Evolutionary conservation across 2,113 vertebrate genomes (phyloP), one percentile per base, ranked within the genome.

Genomic region (Misgurnus mizolepis): DNA sequence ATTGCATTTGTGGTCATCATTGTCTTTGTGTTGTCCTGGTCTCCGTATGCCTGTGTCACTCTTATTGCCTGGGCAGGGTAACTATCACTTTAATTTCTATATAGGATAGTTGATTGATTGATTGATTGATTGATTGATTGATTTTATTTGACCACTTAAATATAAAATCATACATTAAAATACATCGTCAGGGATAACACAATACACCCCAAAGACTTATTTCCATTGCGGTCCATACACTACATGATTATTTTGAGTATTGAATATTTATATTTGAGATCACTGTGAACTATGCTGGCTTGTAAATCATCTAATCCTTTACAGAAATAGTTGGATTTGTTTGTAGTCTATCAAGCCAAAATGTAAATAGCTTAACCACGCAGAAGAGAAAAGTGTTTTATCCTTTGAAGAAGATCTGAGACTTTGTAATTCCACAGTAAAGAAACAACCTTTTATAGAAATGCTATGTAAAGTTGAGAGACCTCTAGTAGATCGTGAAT

Each of bases 21-120:
- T 14, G 93, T 97, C 61, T 98, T 92, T 69, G 93, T 97, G 79
- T 89, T 98, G 82, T 98, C 96, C 90, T 98, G 97, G 96, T 95
- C 95, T 10, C 96, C 97, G 40, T 98, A 98, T 82, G 94, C 97
- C 78, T 89, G 90, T 1, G 95, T 98, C 86, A 96, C 95, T 45
- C 93, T 98, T 80, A 92, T 95, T 87, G 96, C 95, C 89, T 98
- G 96, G 92, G 93, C 96, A 80, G 97, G 97, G 96, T 98, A 90
- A 90, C 85, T 89, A 86, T 84, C 75, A 55, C 27, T 6, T 8
- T 45, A 7, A 22, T 41, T 17, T 58, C 8, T 55, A 9, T 39
- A 0, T 66, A 34, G 1, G 27, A 34, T 34, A n/a, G n/a, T n/a
- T n/a, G n/a, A n/a, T n/a, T 22, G 22, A 22, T 22, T 22, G 22